Base-by-base conservation (phyloP, 1,140 invertebrate genomes). In the Lordiphosa collinella region DNA sequence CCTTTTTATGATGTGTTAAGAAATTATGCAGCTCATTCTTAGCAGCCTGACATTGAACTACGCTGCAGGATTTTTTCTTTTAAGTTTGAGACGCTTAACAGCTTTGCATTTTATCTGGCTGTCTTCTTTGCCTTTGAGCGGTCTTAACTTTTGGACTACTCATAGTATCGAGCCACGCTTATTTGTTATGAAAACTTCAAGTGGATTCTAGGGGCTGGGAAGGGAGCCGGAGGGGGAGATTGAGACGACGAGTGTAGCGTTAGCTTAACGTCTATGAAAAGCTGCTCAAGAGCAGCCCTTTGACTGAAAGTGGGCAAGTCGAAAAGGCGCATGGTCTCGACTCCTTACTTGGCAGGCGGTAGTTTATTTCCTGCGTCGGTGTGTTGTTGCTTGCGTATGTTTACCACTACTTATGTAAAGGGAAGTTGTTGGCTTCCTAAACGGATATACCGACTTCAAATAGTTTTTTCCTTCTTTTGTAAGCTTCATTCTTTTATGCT, bases 391-490 rank as follows among this genome's bases (percentile, higher is more conserved):
- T 31, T 46, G 38, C 25, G 41, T 64, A 41, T 69, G 53, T 49
- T 59, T 57, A 61, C 65, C 60, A 80, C 75, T 67, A 67, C 70
- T 80, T 80, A 66, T 69, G 71, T 70, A 54, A 25, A 18, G 69
- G 78, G 72, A 82, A 73, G 78, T 65, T 78, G 68, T 73, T 84
- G 79, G 78, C 73, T 85, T 82, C 78, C 79, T 85, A 85, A 82
- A 82, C 78, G 78, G 78, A 82, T 85, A 85, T 78, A 73, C 78
- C 48, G 68, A 69, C 78, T 84, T 78, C 66, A 82, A 82, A 80
- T 76, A 82, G 38, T 66, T 58, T 69, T 78, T 73, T 54, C 22
- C 37, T 29, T 29, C 50, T 38, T 46, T 35, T 60, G 50, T 69
- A 50, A 44, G 55, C 52, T 62, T 70, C 62, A 68, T 84, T 64